Conservation (phyloP, 2,888 invertebrate species). For the Callosobruchus maculatus region DNA sequence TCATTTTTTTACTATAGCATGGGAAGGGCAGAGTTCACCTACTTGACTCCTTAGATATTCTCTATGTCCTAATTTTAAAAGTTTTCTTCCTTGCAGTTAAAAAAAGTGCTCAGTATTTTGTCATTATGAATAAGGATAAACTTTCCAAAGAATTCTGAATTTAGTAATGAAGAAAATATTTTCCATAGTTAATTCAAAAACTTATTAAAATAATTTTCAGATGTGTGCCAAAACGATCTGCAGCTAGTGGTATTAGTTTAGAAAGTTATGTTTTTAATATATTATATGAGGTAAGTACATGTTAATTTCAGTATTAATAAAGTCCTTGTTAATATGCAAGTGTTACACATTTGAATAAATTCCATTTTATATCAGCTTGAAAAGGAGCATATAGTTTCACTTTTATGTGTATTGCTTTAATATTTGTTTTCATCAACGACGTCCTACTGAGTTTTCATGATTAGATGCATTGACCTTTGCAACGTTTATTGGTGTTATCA, state of each 20-base stretch:
- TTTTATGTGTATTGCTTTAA: not conserved
- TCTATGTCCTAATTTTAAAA: no score
- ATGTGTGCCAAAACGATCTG: slow-evolving; percentile 75
- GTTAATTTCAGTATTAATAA: not conserved
- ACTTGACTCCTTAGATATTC: no score
- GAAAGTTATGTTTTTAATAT: slow-evolving; percentile 95
- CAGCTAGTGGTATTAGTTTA: slow-evolving; percentile 67
- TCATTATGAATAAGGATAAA: no score
- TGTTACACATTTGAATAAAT: not conserved
- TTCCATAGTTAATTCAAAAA: slow-evolving; percentile 2
- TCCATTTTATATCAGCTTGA: not conserved
- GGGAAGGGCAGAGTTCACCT: no score
- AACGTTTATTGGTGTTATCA: not conserved
- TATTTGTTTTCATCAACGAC: not conserved
- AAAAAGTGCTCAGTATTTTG: no score
- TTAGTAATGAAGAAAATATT: no score
- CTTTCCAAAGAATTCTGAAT: no score
- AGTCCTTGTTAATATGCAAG: not conserved
- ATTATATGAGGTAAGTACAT: slow-evolving; percentile 74
- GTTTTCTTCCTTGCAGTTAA: no score
- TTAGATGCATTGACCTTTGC: not conserved
- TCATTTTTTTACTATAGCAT: no score
- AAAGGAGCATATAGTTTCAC: not conserved
- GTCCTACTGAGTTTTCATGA: not conserved
- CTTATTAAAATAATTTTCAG: slow-evolving; percentile 62